These are phyloP conservation scores for Melanchra persicariae DNA, from an alignment of 2,888 invertebrate genomes.

Conservation along the genomic window DNA sequence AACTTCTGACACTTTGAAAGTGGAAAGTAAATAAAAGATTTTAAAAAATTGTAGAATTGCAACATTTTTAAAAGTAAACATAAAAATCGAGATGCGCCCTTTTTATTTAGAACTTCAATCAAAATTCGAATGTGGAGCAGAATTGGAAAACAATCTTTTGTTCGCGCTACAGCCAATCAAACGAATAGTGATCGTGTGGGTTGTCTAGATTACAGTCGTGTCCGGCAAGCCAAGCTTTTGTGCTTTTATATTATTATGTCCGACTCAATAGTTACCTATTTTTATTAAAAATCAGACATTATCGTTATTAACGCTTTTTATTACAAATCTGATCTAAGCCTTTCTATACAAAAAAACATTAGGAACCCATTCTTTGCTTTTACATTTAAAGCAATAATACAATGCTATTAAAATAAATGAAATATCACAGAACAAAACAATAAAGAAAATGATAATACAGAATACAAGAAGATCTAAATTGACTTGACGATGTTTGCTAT, in stretches of 20 bases:
- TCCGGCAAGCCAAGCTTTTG: background rate
- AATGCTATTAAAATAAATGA: background rate
- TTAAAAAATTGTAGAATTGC: background rate
- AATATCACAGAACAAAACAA: slow-evolving; percentile 4
- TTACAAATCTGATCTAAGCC: too few relatives aligned
- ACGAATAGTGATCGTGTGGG: slow-evolving; percentile 21
- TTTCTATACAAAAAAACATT: too few relatives aligned
- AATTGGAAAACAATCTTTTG: slow-evolving; percentile 37
- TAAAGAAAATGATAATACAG: slow-evolving; percentile 2
- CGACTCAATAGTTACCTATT: too few relatives aligned
- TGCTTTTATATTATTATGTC: background rate
- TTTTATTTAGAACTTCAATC: slow-evolving; percentile 39
- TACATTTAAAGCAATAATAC: too few relatives aligned
- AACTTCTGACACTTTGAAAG: background rate
- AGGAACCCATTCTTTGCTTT: too few relatives aligned
- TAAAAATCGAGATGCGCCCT: background rate
- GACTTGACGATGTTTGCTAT: slow-evolving; percentile 16
- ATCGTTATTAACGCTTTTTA: too few relatives aligned
- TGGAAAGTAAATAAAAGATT: background rate
- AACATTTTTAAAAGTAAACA: background rate
- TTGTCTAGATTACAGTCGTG: slow-evolving; percentile 23
- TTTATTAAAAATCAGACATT: too few relatives aligned
- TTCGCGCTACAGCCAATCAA: slow-evolving; percentile 39
- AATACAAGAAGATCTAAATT: slow-evolving; percentile 6
- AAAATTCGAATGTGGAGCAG: slow-evolving; percentile 48